Base-by-base conservation (phyloP, 2,113 vertebrate species). In the Phrynocephalus versicolor region DNA sequence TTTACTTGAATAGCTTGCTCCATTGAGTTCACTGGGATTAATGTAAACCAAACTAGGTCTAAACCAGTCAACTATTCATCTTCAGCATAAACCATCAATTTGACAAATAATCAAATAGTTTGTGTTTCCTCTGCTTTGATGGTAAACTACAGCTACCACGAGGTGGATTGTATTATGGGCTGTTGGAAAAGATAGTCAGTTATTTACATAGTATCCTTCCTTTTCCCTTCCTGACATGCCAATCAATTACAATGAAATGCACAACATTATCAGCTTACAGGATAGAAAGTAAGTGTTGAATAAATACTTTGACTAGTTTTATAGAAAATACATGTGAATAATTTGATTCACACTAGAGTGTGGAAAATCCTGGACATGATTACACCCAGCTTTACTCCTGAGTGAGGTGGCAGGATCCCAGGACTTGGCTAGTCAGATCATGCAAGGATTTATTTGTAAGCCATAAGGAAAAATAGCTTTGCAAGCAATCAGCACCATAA, bases 11-110 rank as follows among this genome's bases (percentile, higher is more conserved):
- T 67, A 27, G 13, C 25, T 30, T 67, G 30, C 65, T 30, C 65
- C 65, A 67, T n/a, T n/a, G 65, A 67, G 13, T 67, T 67, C 65
- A 70, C 1, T 37, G 69, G 33, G 69, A 70, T 16, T 5, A 37
- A n/a, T 70, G 27, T 67, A 30, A 67, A 30, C 27, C 27, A 30
- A 12, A 67, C 33, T 70, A 70, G 33, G 16, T 7, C 1, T 1
- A 33, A 15, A 71, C 13, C 8, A 51, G 5, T 51, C 33, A 71
- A 35, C 33, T 33, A 33, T 19, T 41, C 10, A 1, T 62, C n/a
- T 73, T 0, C 25, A 73, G 51, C 2, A 0, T 78, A 77, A 45
- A 9, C 30, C 0, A 6, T 33, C 16, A 3, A 0, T 0, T n/a
- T 0, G 27, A 0, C 5, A 55, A 35, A 37, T 58, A 83, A 12